Evolutionary conservation across 2,113 vertebrate species (phyloP), one percentile per base, ranked within the genome.

Genomic region (Haemorhous mexicanus): DNA sequence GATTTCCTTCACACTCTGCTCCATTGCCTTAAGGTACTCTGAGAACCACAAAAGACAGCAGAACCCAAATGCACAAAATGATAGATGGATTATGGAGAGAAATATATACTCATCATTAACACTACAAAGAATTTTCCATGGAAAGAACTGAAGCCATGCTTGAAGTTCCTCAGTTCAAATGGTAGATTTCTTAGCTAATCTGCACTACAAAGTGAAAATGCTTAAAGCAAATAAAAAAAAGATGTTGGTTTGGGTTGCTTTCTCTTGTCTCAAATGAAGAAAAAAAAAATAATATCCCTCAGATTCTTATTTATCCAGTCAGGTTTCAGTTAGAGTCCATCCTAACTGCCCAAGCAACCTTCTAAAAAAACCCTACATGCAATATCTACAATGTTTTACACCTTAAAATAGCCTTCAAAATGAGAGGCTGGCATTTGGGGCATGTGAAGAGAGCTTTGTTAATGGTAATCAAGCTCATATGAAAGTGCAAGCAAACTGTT

Each of bases 251-350:
- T 15, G 1, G 5, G 22, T n/a, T 53, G 41, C 4, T 39, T 49
- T 28, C 30, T 58, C 10, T 77, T 10, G 4, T 39, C 24, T 53
- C 9, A 64, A 63, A 63, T 23, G 11, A 62, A 70, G 7, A 17
- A 0, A 2, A 16, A 35, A 37, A n/a, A 75, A 47, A 61, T 0
- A 53, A 58, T 41, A 74, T 12, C 4, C 4, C 13, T 9, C 20
- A 39, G 0, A 18, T 30, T 75, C 8, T 55, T 52, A 39, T 24
- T 39, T 82, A 64, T 84, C 39, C 43, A 37, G 10, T 59, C 12
- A 46, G 5, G 2, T 66, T 87, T 43, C 21, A 46, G 11, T 78
- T 50, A 52, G 17, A 43, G 44, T 1, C 24, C n/a, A 70, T 26
- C 19, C 19, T 35, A 69, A 41, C 11, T 56, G 27, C 17, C 24